Base-by-base conservation (phyloP, 2,888 invertebrate genomes). In the Chrysolina oricalcia region DNA sequence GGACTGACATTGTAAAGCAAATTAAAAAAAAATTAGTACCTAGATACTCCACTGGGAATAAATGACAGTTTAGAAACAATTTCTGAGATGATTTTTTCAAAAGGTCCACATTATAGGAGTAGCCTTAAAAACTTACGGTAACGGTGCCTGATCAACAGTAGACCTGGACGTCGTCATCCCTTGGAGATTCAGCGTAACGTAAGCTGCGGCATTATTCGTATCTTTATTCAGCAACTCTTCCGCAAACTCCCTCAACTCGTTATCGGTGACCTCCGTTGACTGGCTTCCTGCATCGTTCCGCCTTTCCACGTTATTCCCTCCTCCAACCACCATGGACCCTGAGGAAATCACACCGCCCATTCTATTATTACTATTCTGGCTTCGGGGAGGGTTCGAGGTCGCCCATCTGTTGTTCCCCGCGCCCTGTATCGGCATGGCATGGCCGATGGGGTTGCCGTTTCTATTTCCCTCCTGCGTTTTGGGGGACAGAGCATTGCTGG, bases 191-290 rank as follows among this genome's bases (percentile, higher is more conserved):
- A 96, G 85, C 0, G 91, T 92, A n/a, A 95, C 90, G 80, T 92
- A 91, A 84, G 89, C 92, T 8, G 93, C 92, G 53, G 94, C 94
- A 86, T 95, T 95, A 86, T 95, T 95, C 0, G 88, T 89, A 85
- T 96, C 96, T 85, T 94, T 93, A 72, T 90, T 91, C 73, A 94
- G 90, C 21, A 96, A 88, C 70, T 92, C 91, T 88, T 96, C 96
- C 17, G 94, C 93, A 68, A 96, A 89, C 62, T 91, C 91, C 83
- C 92, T 91, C 93, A 79, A 90, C 63, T 89, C 89, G 23, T 87
- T 80, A 79, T 89, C 88, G 10, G 70, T 67, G 10, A 76, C 70
- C 6, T 72, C 77, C 9, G 11, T 59, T 5, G 70, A 35, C 50
- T 63, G 68, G 63, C 35, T 9, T 27, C 6, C 59, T 23, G 10